Conservation (phyloP, 2,888 invertebrate genomes). For the Drosophila borealis region DNA sequence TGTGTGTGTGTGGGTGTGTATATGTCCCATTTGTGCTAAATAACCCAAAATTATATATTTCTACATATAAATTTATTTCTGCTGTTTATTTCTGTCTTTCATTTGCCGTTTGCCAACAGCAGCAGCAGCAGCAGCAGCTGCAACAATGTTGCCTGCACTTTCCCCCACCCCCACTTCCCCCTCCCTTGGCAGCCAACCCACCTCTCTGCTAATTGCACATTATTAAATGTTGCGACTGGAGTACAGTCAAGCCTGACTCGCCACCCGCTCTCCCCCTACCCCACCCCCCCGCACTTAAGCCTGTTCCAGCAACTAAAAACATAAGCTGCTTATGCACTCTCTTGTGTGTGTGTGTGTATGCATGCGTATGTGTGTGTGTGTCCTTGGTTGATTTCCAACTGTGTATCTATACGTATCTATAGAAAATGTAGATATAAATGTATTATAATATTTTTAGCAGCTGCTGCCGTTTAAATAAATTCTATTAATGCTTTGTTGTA, state of each 20-base stretch:
- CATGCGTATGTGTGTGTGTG: constrained; percentile 43
- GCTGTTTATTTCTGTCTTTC: constrained; percentile 21
- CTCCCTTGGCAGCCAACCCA: constrained; percentile 7
- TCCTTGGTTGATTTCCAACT: constrained; percentile 31
- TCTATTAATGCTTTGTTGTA: constrained; percentile 66
- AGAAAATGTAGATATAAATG: constrained; percentile 40
- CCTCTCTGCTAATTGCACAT: constrained; percentile 70
- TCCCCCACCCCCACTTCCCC: background rate
- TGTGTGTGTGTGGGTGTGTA: constrained; percentile 11
- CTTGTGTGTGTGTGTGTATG: constrained; percentile 18
- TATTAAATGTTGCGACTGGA: constrained; percentile 64
- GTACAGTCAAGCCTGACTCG: constrained; percentile 12
- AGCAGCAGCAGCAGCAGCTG: constrained; percentile 20
- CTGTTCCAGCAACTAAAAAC: constrained; percentile 46
- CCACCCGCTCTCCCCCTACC: background rate
- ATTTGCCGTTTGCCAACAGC: background rate
- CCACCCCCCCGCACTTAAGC: constrained; percentile 6
- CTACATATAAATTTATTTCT: constrained; percentile 23
- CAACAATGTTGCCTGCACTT: constrained; percentile 20
- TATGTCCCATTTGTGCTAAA: constrained; percentile 24
- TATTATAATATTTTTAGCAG: constrained; percentile 33
- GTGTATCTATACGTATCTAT: constrained; percentile 14
- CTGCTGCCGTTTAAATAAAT: constrained; percentile 53
- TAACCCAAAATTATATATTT: constrained; percentile 34
- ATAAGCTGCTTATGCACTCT: constrained; percentile 72